phyloP scores from a whole-genome alignment of 2,797 vertebrate species.

The Ptychobarbus kaznakovi region DNA sequence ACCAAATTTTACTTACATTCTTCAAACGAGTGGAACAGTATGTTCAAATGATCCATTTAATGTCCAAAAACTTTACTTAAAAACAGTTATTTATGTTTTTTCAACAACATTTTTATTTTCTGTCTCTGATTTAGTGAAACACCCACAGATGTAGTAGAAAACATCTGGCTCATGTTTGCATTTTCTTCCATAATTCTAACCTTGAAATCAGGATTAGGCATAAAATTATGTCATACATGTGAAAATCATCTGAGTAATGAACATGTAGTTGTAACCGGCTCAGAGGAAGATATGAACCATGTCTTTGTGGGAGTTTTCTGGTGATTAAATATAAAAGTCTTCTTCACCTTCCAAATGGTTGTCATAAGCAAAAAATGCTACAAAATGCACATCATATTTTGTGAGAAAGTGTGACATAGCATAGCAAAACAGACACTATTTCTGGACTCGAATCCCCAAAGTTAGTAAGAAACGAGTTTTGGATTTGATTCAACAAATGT shows the following conservation, averaged over 20 bases:
- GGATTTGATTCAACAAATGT: too few species aligned
- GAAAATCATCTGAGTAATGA: background rate
- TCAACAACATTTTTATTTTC: background rate
- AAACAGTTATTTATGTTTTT: background rate
- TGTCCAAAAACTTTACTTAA: background rate
- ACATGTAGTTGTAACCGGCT: background rate
- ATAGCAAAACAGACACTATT: background rate
- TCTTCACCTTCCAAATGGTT: background rate
- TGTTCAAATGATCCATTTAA: background rate
- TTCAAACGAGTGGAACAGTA: too few species aligned
- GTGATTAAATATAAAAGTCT: background rate
- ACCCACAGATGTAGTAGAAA: background rate
- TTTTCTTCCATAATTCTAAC: background rate
- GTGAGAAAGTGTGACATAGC: background rate
- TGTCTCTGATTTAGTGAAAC: background rate
- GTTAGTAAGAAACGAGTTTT: background rate
- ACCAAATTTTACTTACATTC: too few species aligned
- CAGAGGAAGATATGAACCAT: background rate
- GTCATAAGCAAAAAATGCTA: background rate
- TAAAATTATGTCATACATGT: background rate
- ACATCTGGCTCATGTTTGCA: background rate
- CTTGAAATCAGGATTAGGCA: background rate
- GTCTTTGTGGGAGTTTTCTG: background rate
- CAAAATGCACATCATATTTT: background rate
- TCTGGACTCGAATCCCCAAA: background rate